These are phyloP conservation scores for Capreolus pygargus DNA, from an alignment of 2,113 vertebrate genomes.

Conservation along the genomic window DNA sequence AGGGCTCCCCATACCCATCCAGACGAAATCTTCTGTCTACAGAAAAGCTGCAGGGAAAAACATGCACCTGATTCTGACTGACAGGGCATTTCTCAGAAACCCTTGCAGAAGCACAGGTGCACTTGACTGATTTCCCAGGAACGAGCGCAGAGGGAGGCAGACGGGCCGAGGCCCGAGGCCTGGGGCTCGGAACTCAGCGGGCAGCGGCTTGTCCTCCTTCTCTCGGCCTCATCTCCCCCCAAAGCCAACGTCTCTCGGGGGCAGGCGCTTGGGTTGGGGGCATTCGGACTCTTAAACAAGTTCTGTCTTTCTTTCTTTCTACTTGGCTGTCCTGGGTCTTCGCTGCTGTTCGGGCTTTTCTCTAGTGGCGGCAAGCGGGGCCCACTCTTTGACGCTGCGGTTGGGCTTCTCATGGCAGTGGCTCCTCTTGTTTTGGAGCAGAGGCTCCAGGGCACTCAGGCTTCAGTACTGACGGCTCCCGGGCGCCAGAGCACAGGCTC, in stretches of 20 bases:
- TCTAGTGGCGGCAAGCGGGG: neutral
- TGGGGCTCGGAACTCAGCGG: neutral
- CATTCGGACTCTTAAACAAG: neutral
- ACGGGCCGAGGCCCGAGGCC: rapidly evolving
- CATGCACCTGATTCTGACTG: rapidly evolving
- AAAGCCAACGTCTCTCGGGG: neutral
- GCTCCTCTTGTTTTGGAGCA: neutral
- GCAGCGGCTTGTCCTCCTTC: neutral
- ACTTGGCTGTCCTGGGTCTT: neutral
- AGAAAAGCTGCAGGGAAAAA: neutral
- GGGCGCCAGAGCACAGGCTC: neutral
- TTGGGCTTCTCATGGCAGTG: neutral
- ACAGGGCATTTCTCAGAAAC: neutral
- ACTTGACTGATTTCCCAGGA: rapidly evolving
- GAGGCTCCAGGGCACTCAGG: neutral
- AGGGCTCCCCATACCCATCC: rapidly evolving
- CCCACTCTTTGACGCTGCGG: neutral
- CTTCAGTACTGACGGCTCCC: neutral
- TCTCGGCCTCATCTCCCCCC: neutral
- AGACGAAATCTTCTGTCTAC: no score
- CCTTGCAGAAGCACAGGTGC: rapidly evolving
- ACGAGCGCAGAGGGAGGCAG: rapidly evolving
- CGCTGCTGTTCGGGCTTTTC: neutral
- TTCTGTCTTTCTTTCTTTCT: neutral
- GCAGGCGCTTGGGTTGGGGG: neutral